Conservation (phyloP, 2,113 vertebrate genomes). For the Smithornis capensis region DNA sequence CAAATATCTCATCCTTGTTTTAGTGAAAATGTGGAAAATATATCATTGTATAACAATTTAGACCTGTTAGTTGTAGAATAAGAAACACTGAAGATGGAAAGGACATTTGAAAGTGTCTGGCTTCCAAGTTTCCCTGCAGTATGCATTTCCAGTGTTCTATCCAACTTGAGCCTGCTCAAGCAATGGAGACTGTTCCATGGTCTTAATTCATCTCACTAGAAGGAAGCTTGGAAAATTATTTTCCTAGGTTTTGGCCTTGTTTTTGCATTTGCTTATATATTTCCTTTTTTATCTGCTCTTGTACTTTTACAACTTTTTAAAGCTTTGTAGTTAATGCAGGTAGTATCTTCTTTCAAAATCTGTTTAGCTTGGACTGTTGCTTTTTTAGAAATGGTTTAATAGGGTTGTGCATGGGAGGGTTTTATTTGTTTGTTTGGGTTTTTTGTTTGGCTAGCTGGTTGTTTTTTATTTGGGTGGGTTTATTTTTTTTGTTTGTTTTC, state of each 20-base stretch:
- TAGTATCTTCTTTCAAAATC: not conserved
- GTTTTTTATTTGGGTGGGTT: not conserved
- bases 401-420: not conserved
- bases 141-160: slow-evolving; percentile 12
- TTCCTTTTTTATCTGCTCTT: not conserved
- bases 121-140: slow-evolving; percentile 15
- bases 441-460: not conserved
- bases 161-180: not conserved
- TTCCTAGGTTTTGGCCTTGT: not conserved
- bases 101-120: not conserved
- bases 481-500: not conserved
- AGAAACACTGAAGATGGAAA: not conserved
- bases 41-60: not conserved
- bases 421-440: fast-evolving
- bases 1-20: not conserved
- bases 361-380: not conserved
- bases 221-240: not conserved
- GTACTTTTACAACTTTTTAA: not conserved
- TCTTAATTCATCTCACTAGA: not conserved
- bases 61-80: not conserved
- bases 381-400: not conserved
- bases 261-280: not conserved
- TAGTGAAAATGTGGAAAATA: not conserved
- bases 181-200: not conserved
- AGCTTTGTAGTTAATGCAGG: not conserved